These are phyloP conservation scores for Phataginus tetradactyla DNA, from an alignment of 2,797 vertebrate genomes.

Conservation along the genomic window DNA sequence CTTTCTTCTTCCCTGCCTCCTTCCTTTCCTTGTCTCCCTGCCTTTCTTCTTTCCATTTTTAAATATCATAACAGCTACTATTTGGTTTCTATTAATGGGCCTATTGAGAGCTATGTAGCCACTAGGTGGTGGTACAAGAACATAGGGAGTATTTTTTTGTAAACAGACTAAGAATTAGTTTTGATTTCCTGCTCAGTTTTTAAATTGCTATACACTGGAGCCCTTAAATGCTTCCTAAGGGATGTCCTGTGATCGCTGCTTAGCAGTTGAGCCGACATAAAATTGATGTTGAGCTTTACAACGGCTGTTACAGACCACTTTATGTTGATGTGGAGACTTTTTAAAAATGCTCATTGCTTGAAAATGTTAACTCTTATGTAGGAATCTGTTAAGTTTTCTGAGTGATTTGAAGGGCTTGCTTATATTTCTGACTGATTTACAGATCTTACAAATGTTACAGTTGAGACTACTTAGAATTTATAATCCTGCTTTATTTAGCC, in stretches of 20 bases:
- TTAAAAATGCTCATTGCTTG: conserved; percentile 77
- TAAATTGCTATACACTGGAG: conserved; percentile 83
- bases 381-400: conserved; percentile 71
- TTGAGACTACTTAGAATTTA: conserved; percentile 75
- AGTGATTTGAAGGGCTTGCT: conserved; percentile 65
- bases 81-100: conserved; percentile 29
- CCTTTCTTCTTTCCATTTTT: neutral
- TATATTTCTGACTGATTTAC: conserved; percentile 78
- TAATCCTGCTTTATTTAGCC: conserved; percentile 49
- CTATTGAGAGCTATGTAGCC: conserved; percentile 55
- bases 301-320: conserved; percentile 83
- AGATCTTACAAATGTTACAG: conserved; percentile 55
- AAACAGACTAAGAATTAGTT: conserved; percentile 54
- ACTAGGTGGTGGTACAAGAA: conserved; percentile 83
- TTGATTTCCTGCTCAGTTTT: conserved; percentile 82
- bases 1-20: neutral
- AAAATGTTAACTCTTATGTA: conserved; percentile 77
- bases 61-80: neutral
- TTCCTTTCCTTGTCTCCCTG: neutral
- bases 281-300: conserved; percentile 85
- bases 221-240: conserved; percentile 84
- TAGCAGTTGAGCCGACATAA: conserved; percentile 84
- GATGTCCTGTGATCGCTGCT: conserved; percentile 86
- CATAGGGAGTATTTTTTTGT: conserved; percentile 54
- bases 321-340: conserved; percentile 81